Base-by-base conservation (phyloP, 2,797 vertebrate species). In the Cynodonichthys magdalenae region DNA sequence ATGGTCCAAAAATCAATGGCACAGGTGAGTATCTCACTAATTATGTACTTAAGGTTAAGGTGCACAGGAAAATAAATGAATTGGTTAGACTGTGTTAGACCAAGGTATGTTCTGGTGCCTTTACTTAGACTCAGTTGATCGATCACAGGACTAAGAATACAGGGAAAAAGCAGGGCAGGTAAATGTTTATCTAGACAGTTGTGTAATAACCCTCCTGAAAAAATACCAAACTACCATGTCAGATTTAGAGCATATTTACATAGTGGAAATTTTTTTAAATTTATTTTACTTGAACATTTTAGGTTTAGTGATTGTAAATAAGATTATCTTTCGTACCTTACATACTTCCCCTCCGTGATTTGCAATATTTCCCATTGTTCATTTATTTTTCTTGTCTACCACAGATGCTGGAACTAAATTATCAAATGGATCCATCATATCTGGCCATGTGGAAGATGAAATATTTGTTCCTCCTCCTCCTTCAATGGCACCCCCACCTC, bases 401-500 rank as follows among this genome's bases (percentile, higher is more conserved):
- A 56, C 55, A 94, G 93, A 66, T 5, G 54, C 61, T 52, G 67
- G 70, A 41, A 63, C 80, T 39, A 69, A n/a, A 15, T 51, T 80
- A 49, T 69, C 74, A 29, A 91, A 87, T 73, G 91, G 84, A 67
- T 83, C 80, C 2, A 50, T 83, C 36, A 46, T 79, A 50, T 89
- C 84, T 39, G 82, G 90, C 44, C 55, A 79, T 0, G 18, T 55
- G 3, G 85, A 89, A 59, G 87, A 72, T 20, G 86, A 91, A 27
- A 86, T 92, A 62, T 75, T 89, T 54, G 80, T 93, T 68, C 93
- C 93, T 52, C 92, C 87, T 49, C 93, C 94, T 1, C 92, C 93
- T 1, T 84, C 92, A 28, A 55, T 63, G 63, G 86, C 92, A 41
- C 90, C 93, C 29, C 92, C 92, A 41, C 89, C 88, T 1, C 93